These are phyloP conservation scores for Drosophila anceps DNA, from an alignment of 2,888 invertebrate species.

Conservation along the genomic window DNA sequence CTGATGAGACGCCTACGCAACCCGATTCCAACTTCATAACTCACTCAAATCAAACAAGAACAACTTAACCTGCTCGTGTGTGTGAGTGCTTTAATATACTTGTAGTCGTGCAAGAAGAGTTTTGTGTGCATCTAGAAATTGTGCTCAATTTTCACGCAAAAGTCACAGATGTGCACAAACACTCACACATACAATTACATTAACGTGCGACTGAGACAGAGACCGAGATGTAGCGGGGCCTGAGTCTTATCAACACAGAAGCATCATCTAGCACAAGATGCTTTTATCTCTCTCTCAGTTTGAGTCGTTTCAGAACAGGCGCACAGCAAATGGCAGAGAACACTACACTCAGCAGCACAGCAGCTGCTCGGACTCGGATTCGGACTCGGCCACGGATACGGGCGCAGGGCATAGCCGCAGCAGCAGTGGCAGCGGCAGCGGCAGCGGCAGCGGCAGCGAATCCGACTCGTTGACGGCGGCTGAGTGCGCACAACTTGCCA, in stretches of 20 bases:
- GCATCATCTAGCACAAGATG: constrained; percentile 81
- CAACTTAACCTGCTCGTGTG: constrained; percentile 32
- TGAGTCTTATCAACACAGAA: constrained; percentile 80
- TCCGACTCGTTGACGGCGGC: constrained; percentile 54
- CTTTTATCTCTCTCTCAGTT: constrained; percentile 85
- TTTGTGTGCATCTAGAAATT: constrained; percentile 71
- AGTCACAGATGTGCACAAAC: constrained; percentile 45
- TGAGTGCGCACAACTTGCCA: constrained; percentile 73
- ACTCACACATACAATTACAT: constrained; percentile 17
- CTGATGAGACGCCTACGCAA: constrained; percentile 58
- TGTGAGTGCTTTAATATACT: constrained; percentile 39
- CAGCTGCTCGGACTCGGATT: constrained; percentile 48
- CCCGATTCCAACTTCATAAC: constrained; percentile 72
- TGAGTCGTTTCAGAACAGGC: constrained; percentile 83
- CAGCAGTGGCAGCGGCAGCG: not conserved
- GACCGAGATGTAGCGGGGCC: constrained; percentile 46
- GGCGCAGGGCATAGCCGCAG: constrained; percentile 25
- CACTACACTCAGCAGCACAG: constrained; percentile 56
- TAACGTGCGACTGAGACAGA: constrained; percentile 28
- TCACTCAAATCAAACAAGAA: constrained; percentile 66
- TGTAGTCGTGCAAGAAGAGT: constrained; percentile 38
- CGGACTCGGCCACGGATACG: constrained; percentile 30
- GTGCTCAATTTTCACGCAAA: constrained; percentile 79
- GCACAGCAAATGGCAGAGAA: constrained; percentile 69
- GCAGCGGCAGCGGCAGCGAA: constrained; percentile 22